phyloP scores from a whole-genome alignment of 2,113 vertebrate genomes.

The Trichomycterus rosablanca region DNA sequence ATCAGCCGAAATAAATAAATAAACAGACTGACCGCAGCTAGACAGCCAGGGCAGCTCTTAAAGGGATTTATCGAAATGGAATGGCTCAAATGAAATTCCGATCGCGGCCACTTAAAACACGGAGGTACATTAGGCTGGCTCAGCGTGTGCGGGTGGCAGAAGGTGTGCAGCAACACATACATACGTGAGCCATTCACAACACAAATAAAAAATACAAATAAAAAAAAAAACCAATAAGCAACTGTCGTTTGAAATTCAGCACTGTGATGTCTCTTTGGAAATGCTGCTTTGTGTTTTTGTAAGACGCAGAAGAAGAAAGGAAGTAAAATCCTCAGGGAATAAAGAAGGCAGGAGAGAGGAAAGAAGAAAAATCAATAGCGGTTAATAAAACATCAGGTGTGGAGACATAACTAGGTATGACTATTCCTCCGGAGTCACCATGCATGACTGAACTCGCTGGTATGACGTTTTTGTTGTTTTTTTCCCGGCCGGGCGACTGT shows the following conservation, averaged over 20 bases:
- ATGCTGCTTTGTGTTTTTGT: conserved; percentile 73
- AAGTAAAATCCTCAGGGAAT: conserved; percentile 69
- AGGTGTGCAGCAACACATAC: conserved; percentile 14
- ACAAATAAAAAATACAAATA: conserved; percentile 8
- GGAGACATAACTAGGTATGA: conserved; percentile 93
- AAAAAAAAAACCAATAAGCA: conserved; percentile 19
- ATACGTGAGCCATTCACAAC: conserved; percentile 35
- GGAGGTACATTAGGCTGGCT: conserved; percentile 79
- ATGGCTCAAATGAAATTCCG: conserved; percentile 96
- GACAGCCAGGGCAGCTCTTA: conserved; percentile 85
- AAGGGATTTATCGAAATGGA: conserved; percentile 95
- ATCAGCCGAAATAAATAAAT: conserved; percentile 76
- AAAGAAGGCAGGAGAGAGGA: conserved; percentile 38
- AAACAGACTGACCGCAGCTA: conserved; percentile 77
- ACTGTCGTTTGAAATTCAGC: conserved; percentile 80
- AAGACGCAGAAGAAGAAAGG: conserved; percentile 11
- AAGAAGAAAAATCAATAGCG: conserved; percentile 88
- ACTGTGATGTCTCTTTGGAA: conserved; percentile 77
- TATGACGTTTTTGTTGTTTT: conserved; percentile 80
- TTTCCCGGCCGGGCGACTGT: no score
- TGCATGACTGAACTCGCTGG: conserved; percentile 84
- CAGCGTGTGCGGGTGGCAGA: conserved; percentile 46
- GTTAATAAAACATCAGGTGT: conserved; percentile 99
- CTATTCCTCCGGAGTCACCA: conserved; percentile 79
- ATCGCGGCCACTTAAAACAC: conserved; percentile 89